Evolutionary conservation across 2,888 invertebrate genomes (phyloP), one percentile per base, ranked within the genome.

Genomic region (Laothoe populi): DNA sequence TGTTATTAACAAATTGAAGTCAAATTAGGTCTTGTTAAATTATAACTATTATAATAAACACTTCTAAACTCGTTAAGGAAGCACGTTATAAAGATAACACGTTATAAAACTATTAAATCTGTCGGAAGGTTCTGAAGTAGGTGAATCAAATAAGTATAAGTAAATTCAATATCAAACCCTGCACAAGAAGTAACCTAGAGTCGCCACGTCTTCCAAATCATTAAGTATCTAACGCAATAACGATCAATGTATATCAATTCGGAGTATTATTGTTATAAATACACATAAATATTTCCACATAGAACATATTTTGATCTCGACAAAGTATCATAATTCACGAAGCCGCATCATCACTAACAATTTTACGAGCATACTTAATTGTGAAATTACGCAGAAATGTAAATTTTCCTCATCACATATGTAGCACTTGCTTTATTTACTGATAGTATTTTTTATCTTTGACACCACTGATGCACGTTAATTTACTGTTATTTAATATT

Each of bases 401-500:
- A 24, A 21, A 19, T 31, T 42, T 59, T 59, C 13, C 38, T 59
- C 19, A 5, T 45, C 59, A 59, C 45, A 44, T 35, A 16, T 24
- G 16, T 44, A 26, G 13, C 61, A 62, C 46, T 10, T 31, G 5
- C 10, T 44, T 61, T 19, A 16, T 61, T 46, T 57, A 26, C 31
- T 45, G 31, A 57, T 16, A 38, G n/a, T 10, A 31, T 13, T 31
- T 19, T 40, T 49, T 26, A 49, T 40, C 48, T 57, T 24, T 58
- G 19, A 45, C 35, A 62, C 45, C 45, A 62, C 35, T 40, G 44
- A 38, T 46, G 19, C n/a, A 48, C 40, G 24, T 57, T 62, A 48
- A 26, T 24, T n/a, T 57, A 40, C 63, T 31, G 31, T 26, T 45
- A 63, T 57, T 63, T 26, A 60, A 60, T 60, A 38, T 49, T 24